Conservation (phyloP, 1,140 invertebrate genomes). For the Eurytemora carolleeae region DNA sequence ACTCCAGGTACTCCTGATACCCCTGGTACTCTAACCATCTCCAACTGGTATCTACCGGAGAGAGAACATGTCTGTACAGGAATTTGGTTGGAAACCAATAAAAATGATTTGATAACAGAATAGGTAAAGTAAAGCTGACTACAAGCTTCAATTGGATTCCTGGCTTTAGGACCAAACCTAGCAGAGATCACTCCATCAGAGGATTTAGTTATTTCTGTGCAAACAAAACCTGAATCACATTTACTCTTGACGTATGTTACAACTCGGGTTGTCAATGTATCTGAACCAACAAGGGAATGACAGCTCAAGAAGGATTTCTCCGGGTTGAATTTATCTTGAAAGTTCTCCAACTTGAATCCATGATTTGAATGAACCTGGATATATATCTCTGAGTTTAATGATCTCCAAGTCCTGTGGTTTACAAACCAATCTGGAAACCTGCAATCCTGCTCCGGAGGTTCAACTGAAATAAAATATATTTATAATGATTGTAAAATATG, state of each 20-base stretch:
- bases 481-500: no score
- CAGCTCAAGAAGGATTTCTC: neutral
- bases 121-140: neutral
- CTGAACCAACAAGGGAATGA: neutral
- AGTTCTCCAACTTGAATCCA: neutral
- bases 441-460: neutral
- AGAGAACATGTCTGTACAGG: slow-evolving; percentile 2
- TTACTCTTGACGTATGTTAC: neutral
- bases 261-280: neutral
- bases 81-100: neutral
- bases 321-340: neutral
- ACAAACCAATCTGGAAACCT: neutral
- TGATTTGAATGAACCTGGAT: neutral
- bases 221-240: neutral
- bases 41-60: slow-evolving; percentile 6
- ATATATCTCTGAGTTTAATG: neutral
- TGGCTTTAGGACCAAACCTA: neutral
- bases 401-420: neutral
- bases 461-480: neutral
- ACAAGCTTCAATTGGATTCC: neutral
- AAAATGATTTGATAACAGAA: neutral
- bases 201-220: neutral
- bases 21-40: neutral
- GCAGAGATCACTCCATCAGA: neutral
- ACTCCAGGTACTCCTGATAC: neutral